These are phyloP conservation scores for Tortrix viridana DNA, from an alignment of 2,888 invertebrate species.

Conservation along the genomic window DNA sequence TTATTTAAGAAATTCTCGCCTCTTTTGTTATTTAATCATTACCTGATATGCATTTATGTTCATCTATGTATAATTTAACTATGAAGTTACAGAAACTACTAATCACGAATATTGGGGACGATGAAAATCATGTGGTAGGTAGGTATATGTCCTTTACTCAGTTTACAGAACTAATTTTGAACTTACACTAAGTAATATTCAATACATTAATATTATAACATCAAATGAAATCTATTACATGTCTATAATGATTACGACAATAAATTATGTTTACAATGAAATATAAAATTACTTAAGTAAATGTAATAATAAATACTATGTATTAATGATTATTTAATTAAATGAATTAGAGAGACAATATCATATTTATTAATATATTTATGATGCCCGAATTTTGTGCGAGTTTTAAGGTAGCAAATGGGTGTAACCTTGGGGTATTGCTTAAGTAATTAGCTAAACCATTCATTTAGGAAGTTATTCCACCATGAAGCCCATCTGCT, in stretches of 20 bases:
- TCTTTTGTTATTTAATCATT: constrained; percentile 52
- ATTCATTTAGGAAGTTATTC: constrained; percentile 18
- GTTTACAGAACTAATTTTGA: constrained; percentile 74
- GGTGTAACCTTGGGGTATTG: constrained; percentile 31
- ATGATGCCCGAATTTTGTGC: constrained; percentile 35
- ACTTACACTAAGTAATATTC: constrained; percentile 73
- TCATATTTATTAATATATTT: constrained; percentile 50
- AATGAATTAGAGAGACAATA: constrained; percentile 81
- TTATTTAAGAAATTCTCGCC: constrained; percentile 64
- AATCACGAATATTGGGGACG: constrained; percentile 67
- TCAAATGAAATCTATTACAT: constrained; percentile 80
- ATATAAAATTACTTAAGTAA: constrained; percentile 78
- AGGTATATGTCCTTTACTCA: constrained; percentile 62
- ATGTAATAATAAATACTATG: constrained; percentile 80
- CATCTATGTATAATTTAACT: constrained; percentile 78
- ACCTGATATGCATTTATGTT: constrained; percentile 75
- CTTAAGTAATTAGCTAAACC: constrained; percentile 31
- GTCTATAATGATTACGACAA: constrained; percentile 78
- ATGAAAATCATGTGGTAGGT: constrained; percentile 70
- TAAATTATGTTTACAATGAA: constrained; percentile 79
- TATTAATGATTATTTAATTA: constrained; percentile 72
- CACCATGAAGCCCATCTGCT: constrained; percentile 38
- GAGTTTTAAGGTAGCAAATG: constrained; percentile 39
- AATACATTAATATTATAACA: constrained; percentile 78
- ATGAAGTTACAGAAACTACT: constrained; percentile 69